Evolutionary conservation across 2,797 vertebrate genomes (phyloP).

Genomic region (Gadopsis bispinosus): DNA sequence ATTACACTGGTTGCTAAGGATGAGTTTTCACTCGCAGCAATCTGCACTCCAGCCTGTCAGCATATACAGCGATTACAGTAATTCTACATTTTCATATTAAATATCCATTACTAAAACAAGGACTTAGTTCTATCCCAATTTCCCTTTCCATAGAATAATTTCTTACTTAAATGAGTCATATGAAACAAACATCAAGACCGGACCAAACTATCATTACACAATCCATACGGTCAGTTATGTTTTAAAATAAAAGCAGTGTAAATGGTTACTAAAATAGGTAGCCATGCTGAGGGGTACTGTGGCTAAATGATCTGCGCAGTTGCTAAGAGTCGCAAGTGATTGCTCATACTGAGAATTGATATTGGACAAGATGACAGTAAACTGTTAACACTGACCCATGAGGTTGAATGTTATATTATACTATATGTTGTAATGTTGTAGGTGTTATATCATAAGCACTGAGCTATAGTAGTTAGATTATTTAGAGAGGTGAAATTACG

Average conservation of each 20-base stretch:
- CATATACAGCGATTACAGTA: conserved; percentile 6
- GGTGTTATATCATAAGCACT: background rate
- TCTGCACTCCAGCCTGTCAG: conserved; percentile 23
- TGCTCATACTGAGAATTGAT: background rate
- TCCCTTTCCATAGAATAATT: background rate
- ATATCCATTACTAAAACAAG: conserved; percentile 1
- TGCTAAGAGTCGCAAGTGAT: background rate
- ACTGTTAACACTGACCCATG: background rate
- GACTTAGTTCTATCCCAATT: background rate
- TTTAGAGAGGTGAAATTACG: background rate
- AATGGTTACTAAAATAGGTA: conserved; percentile 1
- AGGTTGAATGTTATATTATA: background rate
- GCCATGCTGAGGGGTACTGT: background rate
- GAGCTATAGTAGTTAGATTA: background rate
- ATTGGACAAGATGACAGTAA: background rate
- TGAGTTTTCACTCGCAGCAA: conserved; percentile 69
- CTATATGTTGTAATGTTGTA: background rate
- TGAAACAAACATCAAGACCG: background rate
- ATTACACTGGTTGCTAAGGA: conserved; percentile 73
- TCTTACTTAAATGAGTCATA: background rate
- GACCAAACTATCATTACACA: background rate
- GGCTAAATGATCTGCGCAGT: background rate
- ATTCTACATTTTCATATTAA: background rate
- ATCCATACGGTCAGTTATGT: background rate
- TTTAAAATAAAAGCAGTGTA: background rate